Evolutionary conservation across 1,140 invertebrate genomes (phyloP), one percentile per base, ranked within the genome.

Genomic region (Dendrolimus punctatus): DNA sequence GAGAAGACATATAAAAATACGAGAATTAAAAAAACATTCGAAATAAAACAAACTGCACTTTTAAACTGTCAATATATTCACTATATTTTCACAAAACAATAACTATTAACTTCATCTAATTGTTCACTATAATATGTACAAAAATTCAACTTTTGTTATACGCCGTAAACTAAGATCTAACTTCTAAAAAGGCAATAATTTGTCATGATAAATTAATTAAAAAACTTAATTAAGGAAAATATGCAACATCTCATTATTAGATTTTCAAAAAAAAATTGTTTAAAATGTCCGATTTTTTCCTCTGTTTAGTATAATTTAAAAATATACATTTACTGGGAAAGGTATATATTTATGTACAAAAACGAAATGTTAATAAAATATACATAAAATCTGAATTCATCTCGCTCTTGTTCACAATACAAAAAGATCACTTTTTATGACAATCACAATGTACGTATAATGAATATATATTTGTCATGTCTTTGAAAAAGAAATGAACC

Each of bases 41-140:
- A 23, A 23, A 23, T 23, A 23, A 23, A 23, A 61, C 53, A 48
- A 58, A 51, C 9, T 7, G 8, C 66, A 69, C 64, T 70, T 70
- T 72, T 69, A 67, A 81, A 83, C 75, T 78, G 78, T 80, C 69
- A 75, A 78, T 80, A 81, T 83, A 81, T 78, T 81, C 72, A 80
- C 73, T 68, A 71, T 71, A 75, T 80, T 80, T 77, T 73, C 50
- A 45, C 73, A 80, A 80, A 82, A 83, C 76, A 81, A 78, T 83
- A 82, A 82, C 76, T 80, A 77, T 58, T 70, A 80, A 76, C 73
- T 58, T 62, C 68, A 58, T 62, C 54, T 76, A 67, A 57, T 58
- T 53, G 60, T 63, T 66, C 54, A 64, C 65, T 72, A 71, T 54
- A 57, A 73, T 81, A 81, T 81, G 76, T 81, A 81, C 78, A 60